phyloP scores from a whole-genome alignment of 2,888 invertebrate genomes.

The Heteromurus nitidus region DNA sequence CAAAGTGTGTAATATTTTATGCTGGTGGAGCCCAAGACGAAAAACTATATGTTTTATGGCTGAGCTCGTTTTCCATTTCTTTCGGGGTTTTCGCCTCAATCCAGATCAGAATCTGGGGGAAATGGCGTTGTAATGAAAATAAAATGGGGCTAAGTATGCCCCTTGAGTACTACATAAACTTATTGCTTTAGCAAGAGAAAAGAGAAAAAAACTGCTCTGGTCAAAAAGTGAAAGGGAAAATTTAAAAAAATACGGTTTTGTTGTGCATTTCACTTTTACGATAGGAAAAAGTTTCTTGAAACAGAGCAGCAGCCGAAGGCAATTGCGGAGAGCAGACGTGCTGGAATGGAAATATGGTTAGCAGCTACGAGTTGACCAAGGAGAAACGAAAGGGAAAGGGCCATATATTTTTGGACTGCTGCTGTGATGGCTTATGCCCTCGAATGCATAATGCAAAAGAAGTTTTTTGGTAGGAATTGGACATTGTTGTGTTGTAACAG shows the following conservation, averaged over 20 bases:
- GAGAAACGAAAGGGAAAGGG: slow-evolving; percentile 24
- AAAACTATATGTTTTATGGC: slow-evolving; percentile 33
- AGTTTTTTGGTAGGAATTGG: no score
- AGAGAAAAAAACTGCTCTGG: not conserved
- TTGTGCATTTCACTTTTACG: not conserved
- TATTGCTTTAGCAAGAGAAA: not conserved
- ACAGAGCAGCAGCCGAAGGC: no score
- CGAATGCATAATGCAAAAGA: no score
- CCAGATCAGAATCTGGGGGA: slow-evolving; percentile 53
- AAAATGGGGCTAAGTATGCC: slow-evolving; percentile 31
- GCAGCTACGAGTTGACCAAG: no score
- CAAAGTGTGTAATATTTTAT: slow-evolving; percentile 10
- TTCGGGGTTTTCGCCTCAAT: slow-evolving; percentile 50
- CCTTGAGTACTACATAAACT: not conserved
- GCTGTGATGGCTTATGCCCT: slow-evolving; percentile 14
- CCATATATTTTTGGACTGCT: slow-evolving; percentile 19
- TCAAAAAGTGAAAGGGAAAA: slow-evolving; percentile 19
- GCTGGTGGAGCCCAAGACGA: not conserved
- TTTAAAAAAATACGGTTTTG: no score
- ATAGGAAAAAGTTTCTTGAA: not conserved
- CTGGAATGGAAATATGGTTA: no score
- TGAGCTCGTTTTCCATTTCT: slow-evolving; percentile 41
- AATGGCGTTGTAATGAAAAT: slow-evolving; percentile 58
- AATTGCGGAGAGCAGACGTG: no score
- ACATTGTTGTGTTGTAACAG: no score